Percentiles rank a stretch among this genome's conserved stretches.
Conservation (phyloP, 2,888 invertebrate species). For the Bombylius discolor region DNA sequence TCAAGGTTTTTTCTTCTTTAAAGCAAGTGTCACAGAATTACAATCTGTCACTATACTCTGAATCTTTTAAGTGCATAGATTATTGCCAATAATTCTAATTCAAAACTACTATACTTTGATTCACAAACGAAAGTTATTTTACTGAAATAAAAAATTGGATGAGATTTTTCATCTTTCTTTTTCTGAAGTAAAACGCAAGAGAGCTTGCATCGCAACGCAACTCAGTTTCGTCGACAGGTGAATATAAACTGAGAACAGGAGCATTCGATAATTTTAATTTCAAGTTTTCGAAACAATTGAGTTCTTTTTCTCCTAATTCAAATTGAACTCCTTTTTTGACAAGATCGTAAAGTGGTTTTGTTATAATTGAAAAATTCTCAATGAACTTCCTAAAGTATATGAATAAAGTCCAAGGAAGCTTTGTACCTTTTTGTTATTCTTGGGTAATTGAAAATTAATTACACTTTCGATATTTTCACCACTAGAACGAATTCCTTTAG, state of each 20-base stretch:
- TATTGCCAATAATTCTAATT: constrained; percentile 20
- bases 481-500: constrained; percentile 5
- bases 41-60: constrained; percentile 20
- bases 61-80: constrained; percentile 19
- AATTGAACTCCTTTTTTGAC: constrained; percentile 6
- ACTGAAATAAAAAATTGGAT: constrained; percentile 21
- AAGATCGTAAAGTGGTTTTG: constrained; percentile 22
- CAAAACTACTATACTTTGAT: constrained; percentile 19
- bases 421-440: constrained; percentile 15
- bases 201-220: constrained; percentile 22
- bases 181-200: constrained; percentile 17
- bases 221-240: constrained; percentile 18
- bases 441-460: constrained; percentile 11
- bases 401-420: constrained; percentile 11
- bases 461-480: constrained; percentile 5
- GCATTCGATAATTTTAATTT: constrained; percentile 9
- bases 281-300: constrained; percentile 7
- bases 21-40: constrained; percentile 15
- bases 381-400: constrained; percentile 19
- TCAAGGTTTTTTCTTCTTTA: constrained; percentile 14
- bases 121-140: constrained; percentile 18
- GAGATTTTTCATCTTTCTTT: constrained; percentile 15
- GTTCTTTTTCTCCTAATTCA: constrained; percentile 3
- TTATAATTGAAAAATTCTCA: constrained; percentile 16
- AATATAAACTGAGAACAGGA: constrained; percentile 21